Evolutionary conservation across 2,113 vertebrate species (phyloP).

Genomic region (Corythoichthys haematopterus): DNA sequence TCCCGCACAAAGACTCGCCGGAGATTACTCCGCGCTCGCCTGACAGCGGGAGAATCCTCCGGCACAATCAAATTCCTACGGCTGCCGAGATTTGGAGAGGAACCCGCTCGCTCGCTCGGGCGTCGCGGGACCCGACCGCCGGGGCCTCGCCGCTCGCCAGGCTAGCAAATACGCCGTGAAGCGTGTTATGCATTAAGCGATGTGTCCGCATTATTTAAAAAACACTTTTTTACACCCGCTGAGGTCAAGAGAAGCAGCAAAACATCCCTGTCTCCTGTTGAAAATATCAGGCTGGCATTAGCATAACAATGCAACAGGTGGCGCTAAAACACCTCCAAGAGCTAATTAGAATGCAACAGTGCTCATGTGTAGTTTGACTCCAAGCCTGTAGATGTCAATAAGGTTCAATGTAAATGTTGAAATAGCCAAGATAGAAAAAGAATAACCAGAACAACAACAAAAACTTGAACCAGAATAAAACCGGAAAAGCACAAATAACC

Average conservation of each 20-base stretch:
- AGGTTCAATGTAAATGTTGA: too few relatives aligned
- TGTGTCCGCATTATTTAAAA: neutral
- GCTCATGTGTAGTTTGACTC: neutral
- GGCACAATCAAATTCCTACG: constrained; percentile 74
- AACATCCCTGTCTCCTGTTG: neutral
- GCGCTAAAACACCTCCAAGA: neutral
- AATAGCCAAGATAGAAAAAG: too few relatives aligned
- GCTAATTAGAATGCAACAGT: neutral
- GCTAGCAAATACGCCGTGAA: constrained; percentile 52
- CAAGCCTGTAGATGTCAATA: neutral
- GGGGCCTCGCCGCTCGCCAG: constrained; percentile 48
- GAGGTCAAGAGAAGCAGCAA: neutral
- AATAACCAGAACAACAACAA: too few relatives aligned
- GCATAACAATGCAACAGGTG: neutral
- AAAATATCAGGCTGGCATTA: neutral
- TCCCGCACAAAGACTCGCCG: constrained; percentile 71
- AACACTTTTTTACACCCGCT: neutral
- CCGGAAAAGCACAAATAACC: too few relatives aligned
- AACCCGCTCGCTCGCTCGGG: constrained; percentile 48
- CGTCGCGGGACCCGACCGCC: constrained; percentile 7
- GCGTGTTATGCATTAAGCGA: constrained; percentile 42
- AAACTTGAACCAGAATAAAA: too few relatives aligned
- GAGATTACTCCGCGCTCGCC: constrained; percentile 73
- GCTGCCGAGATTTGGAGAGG: constrained; percentile 67
- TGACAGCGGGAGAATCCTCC: constrained; percentile 73